Percentiles rank a stretch among this genome's conserved stretches.
These are phyloP conservation scores for Gymnodraco acuticeps DNA, from an alignment of 2,797 vertebrate species.

Conservation along the genomic window DNA sequence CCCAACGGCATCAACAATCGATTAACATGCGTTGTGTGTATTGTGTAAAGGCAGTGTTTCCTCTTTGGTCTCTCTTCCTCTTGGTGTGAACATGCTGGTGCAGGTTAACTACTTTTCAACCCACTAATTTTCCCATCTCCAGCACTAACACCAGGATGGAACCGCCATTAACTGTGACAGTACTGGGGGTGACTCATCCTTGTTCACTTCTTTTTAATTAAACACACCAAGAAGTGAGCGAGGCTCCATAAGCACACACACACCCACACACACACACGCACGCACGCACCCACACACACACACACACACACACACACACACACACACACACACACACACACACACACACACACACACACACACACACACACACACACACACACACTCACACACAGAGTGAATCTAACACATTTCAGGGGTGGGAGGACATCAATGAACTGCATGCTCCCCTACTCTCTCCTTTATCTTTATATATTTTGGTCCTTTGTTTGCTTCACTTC, in stretches of 20 bases:
- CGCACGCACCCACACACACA: not conserved
- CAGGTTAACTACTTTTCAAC: slow-evolving; percentile 29
- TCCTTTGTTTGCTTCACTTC: not conserved
- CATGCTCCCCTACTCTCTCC: slow-evolving; percentile 17
- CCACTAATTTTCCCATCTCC: slow-evolving; percentile 34
- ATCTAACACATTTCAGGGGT: slow-evolving; percentile 43
- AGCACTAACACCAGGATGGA: slow-evolving; percentile 45
- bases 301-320: no score
- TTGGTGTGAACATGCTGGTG: not conserved
- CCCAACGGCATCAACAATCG: no score
- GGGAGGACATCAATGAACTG: slow-evolving; percentile 52
- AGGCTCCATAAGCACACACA: slow-evolving; percentile 16
- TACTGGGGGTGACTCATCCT: slow-evolving; percentile 64
- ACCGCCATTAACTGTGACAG: slow-evolving; percentile 28
- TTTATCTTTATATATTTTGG: slow-evolving; percentile 33
- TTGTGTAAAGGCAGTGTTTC: no score
- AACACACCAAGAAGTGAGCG: slow-evolving; percentile 31
- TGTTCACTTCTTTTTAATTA: slow-evolving; percentile 64
- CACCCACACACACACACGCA: not conserved
- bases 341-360: no score
- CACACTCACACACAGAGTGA: not conserved
- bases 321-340: no score
- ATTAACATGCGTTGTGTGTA: no score
- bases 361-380: no score
- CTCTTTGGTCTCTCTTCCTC: no score